These are phyloP conservation scores for Laterallus jamaicensis DNA, from an alignment of 2,113 vertebrate species.

Conservation along the genomic window DNA sequence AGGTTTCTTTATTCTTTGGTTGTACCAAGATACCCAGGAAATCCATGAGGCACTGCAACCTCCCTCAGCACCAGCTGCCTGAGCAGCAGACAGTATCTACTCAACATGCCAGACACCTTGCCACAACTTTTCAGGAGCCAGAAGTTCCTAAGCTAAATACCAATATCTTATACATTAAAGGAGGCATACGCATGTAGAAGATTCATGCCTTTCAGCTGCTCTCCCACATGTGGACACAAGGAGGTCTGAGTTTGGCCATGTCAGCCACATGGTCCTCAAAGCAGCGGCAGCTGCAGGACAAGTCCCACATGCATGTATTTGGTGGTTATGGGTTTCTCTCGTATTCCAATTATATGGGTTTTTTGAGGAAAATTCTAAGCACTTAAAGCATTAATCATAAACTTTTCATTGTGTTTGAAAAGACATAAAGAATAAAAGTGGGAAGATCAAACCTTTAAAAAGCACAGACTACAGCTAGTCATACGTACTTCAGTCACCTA, in stretches of 20 bases:
- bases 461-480: neutral
- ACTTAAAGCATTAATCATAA: neutral
- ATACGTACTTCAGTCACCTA: neutral
- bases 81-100: neutral
- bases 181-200: neutral
- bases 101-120: neutral
- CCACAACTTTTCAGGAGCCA: neutral
- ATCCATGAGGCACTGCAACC: neutral
- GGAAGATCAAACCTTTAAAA: neutral
- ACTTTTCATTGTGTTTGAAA: neutral
- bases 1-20: neutral
- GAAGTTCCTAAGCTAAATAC: neutral
- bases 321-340: neutral
- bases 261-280: neutral
- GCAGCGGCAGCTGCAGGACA: neutral
- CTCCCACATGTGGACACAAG: neutral
- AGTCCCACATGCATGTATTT: fast-evolving
- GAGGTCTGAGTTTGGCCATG: neutral
- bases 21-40: neutral
- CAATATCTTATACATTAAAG: neutral
- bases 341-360: neutral
- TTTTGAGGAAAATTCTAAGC: neutral
- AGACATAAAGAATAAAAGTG: neutral
- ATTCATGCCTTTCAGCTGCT: neutral
- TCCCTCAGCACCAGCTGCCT: neutral